Conservation (phyloP, 2,113 vertebrate genomes). For the Todiramphus saurophagus region DNA sequence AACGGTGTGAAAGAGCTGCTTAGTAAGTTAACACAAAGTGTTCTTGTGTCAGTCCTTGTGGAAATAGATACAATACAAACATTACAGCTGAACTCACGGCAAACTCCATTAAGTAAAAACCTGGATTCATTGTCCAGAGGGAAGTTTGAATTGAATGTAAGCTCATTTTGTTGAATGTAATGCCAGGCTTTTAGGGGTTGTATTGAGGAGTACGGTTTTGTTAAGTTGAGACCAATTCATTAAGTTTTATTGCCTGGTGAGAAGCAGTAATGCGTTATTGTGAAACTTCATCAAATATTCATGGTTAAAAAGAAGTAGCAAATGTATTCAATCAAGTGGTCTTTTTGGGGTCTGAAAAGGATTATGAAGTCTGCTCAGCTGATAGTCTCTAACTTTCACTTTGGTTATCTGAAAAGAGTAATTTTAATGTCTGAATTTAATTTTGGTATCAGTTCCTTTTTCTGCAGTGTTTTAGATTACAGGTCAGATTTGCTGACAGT, state of each 20-base stretch:
- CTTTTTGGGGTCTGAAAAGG: constrained; percentile 83
- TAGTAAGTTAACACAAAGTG: constrained; percentile 98
- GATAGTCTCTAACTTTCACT: constrained; percentile 90
- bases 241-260: constrained; percentile 99
- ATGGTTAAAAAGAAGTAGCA: constrained; percentile 99
- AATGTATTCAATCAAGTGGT: constrained; percentile 99
- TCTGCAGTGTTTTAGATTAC: neutral
- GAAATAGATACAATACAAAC: constrained; percentile 99
- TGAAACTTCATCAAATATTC: constrained; percentile 99
- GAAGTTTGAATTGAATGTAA: constrained; percentile 93
- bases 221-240: constrained; percentile 99
- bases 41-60: constrained; percentile 99
- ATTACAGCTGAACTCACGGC: constrained; percentile 98
- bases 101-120: constrained; percentile 98
- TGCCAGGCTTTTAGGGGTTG: constrained; percentile 97
- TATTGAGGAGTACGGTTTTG: constrained; percentile 94
- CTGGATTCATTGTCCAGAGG: constrained; percentile 87
- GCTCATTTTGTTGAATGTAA: constrained; percentile 99
- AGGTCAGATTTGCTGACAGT: neutral
- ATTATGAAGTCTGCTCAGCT: constrained; percentile 92
- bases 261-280: constrained; percentile 98
- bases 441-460: constrained; percentile 65
- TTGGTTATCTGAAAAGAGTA: constrained; percentile 73
- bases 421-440: constrained; percentile 73
- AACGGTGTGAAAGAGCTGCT: constrained; percentile 99